Conservation (phyloP, 2,797 vertebrate species). For the Enteromius trimaculatus region DNA sequence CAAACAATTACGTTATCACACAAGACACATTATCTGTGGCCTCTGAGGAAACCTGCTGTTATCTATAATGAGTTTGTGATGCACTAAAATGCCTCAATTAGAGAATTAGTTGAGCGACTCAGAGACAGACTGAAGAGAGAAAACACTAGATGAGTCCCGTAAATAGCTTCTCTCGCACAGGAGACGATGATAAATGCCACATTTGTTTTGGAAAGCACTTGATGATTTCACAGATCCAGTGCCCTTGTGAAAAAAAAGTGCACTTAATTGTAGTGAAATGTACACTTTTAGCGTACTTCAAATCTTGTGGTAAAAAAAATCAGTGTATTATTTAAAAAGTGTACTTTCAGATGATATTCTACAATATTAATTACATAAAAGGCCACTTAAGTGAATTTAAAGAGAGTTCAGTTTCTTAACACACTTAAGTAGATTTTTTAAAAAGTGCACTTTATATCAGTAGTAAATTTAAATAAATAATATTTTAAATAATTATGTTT, state of each 20-base stretch:
- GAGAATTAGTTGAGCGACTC: conserved; percentile 29
- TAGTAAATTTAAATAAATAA: neutral
- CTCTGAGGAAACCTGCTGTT: conserved; percentile 40
- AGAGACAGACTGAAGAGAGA: neutral
- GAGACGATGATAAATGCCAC: neutral
- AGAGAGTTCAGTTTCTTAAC: neutral
- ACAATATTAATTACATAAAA: neutral
- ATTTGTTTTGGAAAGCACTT: neutral
- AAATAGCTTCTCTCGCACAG: neutral
- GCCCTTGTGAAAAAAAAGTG: neutral
- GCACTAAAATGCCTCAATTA: conserved; percentile 43
- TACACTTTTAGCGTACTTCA: neutral
- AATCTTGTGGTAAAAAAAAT: neutral
- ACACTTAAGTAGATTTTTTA: neutral
- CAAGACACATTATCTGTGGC: conserved; percentile 35
- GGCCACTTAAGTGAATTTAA: neutral
- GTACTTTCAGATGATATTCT: neutral
- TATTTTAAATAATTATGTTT: neutral
- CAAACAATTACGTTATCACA: conserved; percentile 41
- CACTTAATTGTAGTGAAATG: neutral
- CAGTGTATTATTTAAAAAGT: neutral
- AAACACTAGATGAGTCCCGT: conserved; percentile 5
- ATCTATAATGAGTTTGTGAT: conserved; percentile 45
- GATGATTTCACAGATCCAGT: neutral
- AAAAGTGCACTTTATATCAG: neutral